These are phyloP conservation scores for Cephus nigrinus DNA, from an alignment of 2,888 invertebrate species.

Conservation along the genomic window DNA sequence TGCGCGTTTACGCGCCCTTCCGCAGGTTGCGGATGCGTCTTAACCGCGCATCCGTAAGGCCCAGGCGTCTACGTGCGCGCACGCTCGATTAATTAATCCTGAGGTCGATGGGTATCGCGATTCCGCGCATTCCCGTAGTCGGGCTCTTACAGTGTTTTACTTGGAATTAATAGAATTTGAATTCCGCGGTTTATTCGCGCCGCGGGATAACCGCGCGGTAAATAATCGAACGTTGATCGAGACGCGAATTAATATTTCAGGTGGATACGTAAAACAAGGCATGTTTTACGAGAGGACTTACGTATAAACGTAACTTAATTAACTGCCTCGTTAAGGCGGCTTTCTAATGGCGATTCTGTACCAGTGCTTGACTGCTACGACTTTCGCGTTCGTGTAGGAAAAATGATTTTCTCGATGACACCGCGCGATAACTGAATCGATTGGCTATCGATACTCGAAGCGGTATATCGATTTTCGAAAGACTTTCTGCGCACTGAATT, in stretches of 20 bases:
- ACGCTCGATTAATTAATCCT: neutral
- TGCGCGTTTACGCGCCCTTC: neutral
- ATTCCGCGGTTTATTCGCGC: neutral
- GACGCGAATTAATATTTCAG: neutral
- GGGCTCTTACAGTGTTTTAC: neutral
- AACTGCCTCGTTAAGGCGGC: neutral
- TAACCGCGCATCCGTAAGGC: neutral
- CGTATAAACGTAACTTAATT: neutral
- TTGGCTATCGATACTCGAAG: neutral
- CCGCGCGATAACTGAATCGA: neutral
- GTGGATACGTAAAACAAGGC: neutral
- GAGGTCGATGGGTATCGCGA: neutral
- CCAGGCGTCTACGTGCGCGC: neutral
- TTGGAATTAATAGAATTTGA: neutral
- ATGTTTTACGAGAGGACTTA: neutral
- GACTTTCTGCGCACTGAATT: neutral
- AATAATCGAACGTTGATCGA: neutral
- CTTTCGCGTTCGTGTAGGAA: neutral
- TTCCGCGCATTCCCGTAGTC: neutral
- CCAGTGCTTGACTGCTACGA: neutral
- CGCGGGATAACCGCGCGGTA: neutral
- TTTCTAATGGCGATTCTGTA: neutral
- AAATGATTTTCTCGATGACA: neutral
- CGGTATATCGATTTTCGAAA: neutral
- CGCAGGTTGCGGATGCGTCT: neutral